These are phyloP conservation scores for Varanus salvator DNA, from an alignment of 2,113 vertebrate genomes.

Conservation along the genomic window DNA sequence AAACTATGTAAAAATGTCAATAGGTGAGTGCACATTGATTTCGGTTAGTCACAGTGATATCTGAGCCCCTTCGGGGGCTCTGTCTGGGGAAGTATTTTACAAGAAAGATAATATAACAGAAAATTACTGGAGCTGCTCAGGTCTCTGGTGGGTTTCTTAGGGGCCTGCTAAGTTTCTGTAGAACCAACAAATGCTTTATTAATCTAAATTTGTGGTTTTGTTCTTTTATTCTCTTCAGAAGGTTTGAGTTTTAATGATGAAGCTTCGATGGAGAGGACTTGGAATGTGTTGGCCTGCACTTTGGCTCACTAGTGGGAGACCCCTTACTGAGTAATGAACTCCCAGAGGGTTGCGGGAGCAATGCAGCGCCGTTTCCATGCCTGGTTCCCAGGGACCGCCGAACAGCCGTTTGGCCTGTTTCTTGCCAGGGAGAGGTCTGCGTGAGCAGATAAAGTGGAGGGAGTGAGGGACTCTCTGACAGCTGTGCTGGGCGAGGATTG, in stretches of 20 bases:
- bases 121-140: conserved; percentile 84
- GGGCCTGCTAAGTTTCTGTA: conserved; percentile 86
- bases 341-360: conserved; percentile 80
- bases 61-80: conserved; percentile 84
- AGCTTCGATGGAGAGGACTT: conserved; percentile 72
- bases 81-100: conserved; percentile 86
- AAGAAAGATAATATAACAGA: conserved; percentile 87
- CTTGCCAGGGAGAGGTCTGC: conserved; percentile 89
- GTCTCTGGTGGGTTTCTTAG: conserved; percentile 84
- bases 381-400: conserved; percentile 73
- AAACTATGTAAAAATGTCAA: conserved; percentile 90
- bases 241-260: conserved; percentile 78
- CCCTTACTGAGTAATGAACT: conserved; percentile 85
- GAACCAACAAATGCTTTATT: conserved; percentile 89
- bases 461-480: conserved; percentile 81
- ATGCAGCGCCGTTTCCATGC: conserved; percentile 73
- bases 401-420: conserved; percentile 69
- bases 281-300: conserved; percentile 72
- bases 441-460: conserved; percentile 88
- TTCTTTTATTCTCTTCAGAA: conserved; percentile 80
- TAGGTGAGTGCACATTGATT: conserved; percentile 88
- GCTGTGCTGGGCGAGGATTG: conserved; percentile 84
- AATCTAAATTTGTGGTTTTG: conserved; percentile 87
- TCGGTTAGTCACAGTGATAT: conserved; percentile 86
- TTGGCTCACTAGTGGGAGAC: conserved; percentile 77